These are phyloP conservation scores for Microplitis deprimator DNA, from an alignment of 2,888 invertebrate genomes.

Conservation along the genomic window DNA sequence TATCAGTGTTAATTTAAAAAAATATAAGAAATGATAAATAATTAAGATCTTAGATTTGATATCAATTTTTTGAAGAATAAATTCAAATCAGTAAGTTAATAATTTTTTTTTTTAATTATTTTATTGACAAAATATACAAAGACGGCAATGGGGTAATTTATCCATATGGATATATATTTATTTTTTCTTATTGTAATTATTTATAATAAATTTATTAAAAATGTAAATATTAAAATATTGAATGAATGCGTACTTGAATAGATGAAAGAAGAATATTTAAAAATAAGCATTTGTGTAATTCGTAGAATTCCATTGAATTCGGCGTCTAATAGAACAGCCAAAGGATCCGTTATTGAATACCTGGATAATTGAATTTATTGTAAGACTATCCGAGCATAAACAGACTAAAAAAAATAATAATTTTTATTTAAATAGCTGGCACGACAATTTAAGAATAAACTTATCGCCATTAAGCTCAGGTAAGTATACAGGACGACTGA, in stretches of 20 bases:
- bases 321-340: not conserved
- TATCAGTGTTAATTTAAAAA: too few relatives aligned
- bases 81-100: too few relatives aligned
- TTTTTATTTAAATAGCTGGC: not conserved
- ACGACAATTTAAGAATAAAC: not conserved
- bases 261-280: not conserved
- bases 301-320: constrained; percentile 1
- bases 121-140: too few relatives aligned
- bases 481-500: too few relatives aligned
- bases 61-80: too few relatives aligned
- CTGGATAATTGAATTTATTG: not conserved
- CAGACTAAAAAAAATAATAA: not conserved
- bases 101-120: too few relatives aligned
- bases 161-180: too few relatives aligned
- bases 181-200: not conserved
- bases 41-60: too few relatives aligned
- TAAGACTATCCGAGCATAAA: not conserved
- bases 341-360: not conserved
- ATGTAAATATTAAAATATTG: not conserved
- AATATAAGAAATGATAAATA: too few relatives aligned
- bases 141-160: too few relatives aligned
- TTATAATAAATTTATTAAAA: not conserved
- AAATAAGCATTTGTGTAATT: constrained; percentile 1
- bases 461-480: too few relatives aligned
- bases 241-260: not conserved